These are phyloP conservation scores for Polydrusus tereticollis DNA, from an alignment of 2,888 invertebrate species.

Conservation along the genomic window DNA sequence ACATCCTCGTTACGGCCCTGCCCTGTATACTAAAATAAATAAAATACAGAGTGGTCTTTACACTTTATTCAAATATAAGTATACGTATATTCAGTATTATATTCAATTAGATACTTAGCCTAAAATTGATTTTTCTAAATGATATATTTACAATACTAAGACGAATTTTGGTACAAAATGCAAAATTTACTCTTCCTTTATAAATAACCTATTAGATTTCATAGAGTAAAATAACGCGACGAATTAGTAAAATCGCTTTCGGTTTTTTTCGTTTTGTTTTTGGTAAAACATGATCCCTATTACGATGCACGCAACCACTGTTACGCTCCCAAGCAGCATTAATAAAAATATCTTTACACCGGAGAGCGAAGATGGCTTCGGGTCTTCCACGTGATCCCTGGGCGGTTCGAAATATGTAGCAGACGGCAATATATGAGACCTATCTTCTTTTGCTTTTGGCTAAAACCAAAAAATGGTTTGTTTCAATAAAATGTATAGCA, in stretches of 20 bases:
- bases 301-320: constrained; percentile 85
- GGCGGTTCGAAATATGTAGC: constrained; percentile 93
- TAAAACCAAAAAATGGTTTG: constrained; percentile 22
- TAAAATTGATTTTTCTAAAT: not conserved
- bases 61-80: constrained; percentile 4
- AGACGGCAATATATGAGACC: constrained; percentile 88
- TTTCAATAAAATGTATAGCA: no score
- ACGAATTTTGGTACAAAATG: not conserved
- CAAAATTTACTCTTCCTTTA: not conserved
- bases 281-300: constrained; percentile 94
- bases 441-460: constrained; percentile 72
- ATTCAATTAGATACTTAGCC: not conserved
- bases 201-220: not conserved
- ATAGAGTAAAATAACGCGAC: not conserved
- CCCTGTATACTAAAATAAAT: no score
- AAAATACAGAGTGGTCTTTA: not conserved
- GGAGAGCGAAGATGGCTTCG: constrained; percentile 86
- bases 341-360: constrained; percentile 92
- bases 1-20: no score
- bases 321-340: constrained; percentile 86
- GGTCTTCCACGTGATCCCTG: constrained; percentile 90
- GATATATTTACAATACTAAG: constrained; percentile 13
- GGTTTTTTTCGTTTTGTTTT: constrained; percentile 88
- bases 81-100: constrained; percentile 7
- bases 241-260: constrained; percentile 85